Base-by-base conservation (phyloP, 2,797 vertebrate genomes). In the Coranthus polyacanthus region DNA sequence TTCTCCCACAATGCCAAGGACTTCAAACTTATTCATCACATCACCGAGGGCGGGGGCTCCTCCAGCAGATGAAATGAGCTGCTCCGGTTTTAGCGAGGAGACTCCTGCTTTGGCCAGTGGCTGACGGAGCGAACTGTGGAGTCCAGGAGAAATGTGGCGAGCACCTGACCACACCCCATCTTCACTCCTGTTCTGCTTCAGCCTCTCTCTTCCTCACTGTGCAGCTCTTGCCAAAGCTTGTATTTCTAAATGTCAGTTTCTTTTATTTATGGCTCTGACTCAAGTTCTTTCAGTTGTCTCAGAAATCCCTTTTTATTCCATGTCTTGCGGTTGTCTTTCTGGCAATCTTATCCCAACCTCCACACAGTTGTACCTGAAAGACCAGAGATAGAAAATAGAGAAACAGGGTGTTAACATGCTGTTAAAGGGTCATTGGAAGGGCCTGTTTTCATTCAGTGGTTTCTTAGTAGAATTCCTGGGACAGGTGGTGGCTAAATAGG, bases 1-100 rank as follows among this genome's bases (percentile, higher is more conserved):
- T 97, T 99, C 98, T 95, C 98, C 98, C 91, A 99, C 98, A 96
- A 99, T 98, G 93, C 97, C 97, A 97, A 99, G 98, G 95, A 99
- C 98, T 95, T 99, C 98, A 98, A 99, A 99, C 97, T 99, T 99
- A 98, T 99, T 99, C 98, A 99, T 99, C 96, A 99, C 97, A 99
- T 99, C 96, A 98, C 98, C 95, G 91, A 96, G 96, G 92, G 95
- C 18, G 94, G 94, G 95, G 94, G 94, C 94, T 96, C 95, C 96
- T 98, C 96, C 96, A 96, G 95, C 96, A 95, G 96, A 96, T 95
- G 94, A 97, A 98, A 90, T 15, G 42, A 66, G 79, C 71, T 67
- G 82, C 82, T 88, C 79, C 78, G 91, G 78, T 91, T 94, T 95
- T 84, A 93, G 79, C 32, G 45, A 67, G 80, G 85, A 79, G 65